phyloP scores from a whole-genome alignment of 2,888 invertebrate genomes.

The Pterostichus niger region DNA sequence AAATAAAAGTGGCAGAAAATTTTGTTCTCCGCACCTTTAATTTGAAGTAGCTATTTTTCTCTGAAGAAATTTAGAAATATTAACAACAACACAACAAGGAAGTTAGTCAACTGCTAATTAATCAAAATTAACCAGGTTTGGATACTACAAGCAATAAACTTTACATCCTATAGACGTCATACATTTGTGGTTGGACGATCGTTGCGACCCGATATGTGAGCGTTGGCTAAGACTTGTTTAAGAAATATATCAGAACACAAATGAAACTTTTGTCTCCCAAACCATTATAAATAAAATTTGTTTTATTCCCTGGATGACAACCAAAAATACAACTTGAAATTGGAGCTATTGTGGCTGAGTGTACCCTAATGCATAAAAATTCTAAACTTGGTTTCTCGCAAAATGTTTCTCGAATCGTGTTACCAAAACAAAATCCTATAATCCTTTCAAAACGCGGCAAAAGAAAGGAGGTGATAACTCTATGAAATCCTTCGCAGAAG shows the following conservation, averaged over 20 bases:
- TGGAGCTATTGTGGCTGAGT: conserved; percentile 46
- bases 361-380: conserved; percentile 67
- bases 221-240: not conserved
- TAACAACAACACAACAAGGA: too few species aligned
- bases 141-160: too few species aligned
- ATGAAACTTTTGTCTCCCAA: conserved; percentile 34
- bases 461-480: conserved; percentile 68
- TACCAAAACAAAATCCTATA: conserved; percentile 68
- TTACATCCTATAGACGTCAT: too few species aligned
- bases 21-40: too few species aligned
- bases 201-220: not conserved
- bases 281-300: conserved; percentile 42
- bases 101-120: too few species aligned
- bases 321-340: conserved; percentile 25
- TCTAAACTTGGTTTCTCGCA: conserved; percentile 65
- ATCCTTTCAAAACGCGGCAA: conserved; percentile 62
- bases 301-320: conserved; percentile 45
- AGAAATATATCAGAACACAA: conserved; percentile 29
- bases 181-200: too few species aligned
- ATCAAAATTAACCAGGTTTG: too few species aligned
- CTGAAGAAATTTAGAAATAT: too few species aligned
- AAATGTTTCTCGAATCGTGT: conserved; percentile 68
- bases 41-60: too few species aligned
- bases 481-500: conserved; percentile 68
- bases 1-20: too few species aligned